Base-by-base conservation (phyloP, 2,888 invertebrate genomes). In the Nycteola revayana region DNA sequence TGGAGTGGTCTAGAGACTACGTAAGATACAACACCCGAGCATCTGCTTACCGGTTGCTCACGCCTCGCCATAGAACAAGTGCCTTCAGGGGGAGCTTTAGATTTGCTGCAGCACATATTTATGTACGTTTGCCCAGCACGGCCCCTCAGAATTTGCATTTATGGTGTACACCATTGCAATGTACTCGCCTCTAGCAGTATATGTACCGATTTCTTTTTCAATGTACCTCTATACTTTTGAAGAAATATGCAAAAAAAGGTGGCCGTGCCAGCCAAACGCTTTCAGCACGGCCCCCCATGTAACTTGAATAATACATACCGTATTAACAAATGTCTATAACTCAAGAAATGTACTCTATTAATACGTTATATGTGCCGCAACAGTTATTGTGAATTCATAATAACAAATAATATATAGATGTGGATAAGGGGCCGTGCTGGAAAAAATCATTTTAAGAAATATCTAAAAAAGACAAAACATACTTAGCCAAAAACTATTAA, bases 41-140 rank as follows among this genome's bases (percentile, higher is more conserved):
- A n/a, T n/a, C n/a, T n/a, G n/a, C n/a, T n/a, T n/a, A n/a, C n/a
- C n/a, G n/a, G n/a, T n/a, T n/a, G n/a, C n/a, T n/a, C n/a, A n/a
- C n/a, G n/a, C n/a, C n/a, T n/a, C n/a, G n/a, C n/a, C n/a, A n/a
- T n/a, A n/a, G n/a, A n/a, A n/a, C n/a, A n/a, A n/a, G n/a, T n/a
- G n/a, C n/a, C n/a, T n/a, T n/a, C n/a, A n/a, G n/a, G n/a, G n/a
- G n/a, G n/a, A n/a, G n/a, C n/a, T n/a, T n/a, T n/a, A n/a, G n/a
- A n/a, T n/a, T n/a, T n/a, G n/a, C n/a, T n/a, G n/a, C n/a, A n/a
- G n/a, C n/a, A n/a, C n/a, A n/a, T n/a, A n/a, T n/a, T n/a, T 24
- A 24, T 24, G 24, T 24, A 24, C 24, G 24, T 24, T 24, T 24
- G 24, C 24, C 24, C 24, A 24, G 24, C 24, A 24, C 24, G 24